phyloP scores from a whole-genome alignment of 2,113 vertebrate species.

The Ptilonorhynchus violaceus region DNA sequence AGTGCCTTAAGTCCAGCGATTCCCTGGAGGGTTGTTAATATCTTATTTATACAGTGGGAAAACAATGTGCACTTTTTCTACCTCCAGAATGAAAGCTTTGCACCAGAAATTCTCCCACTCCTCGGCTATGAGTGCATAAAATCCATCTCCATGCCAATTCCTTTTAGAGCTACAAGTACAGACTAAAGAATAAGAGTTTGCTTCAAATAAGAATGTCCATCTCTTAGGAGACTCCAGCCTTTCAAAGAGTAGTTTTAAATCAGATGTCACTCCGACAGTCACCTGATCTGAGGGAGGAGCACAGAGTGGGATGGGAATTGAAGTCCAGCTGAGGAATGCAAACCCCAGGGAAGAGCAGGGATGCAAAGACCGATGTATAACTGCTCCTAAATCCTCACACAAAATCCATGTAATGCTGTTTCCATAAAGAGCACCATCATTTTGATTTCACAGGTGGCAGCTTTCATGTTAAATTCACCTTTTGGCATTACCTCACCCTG shows the following conservation, averaged over 20 bases:
- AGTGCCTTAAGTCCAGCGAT: not conserved
- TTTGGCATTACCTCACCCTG: not conserved
- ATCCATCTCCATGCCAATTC: not conserved
- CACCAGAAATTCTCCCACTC: conserved; percentile 2
- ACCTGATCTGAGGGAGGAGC: not conserved
- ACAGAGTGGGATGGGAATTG: not conserved
- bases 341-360: not conserved
- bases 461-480: not conserved
- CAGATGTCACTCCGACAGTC: not conserved
- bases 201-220: not conserved
- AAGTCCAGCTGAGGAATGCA: not conserved
- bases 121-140: not conserved
- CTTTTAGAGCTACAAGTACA: not conserved
- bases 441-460: not conserved
- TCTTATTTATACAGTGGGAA: conserved; percentile 19
- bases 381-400: not conserved
- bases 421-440: not conserved
- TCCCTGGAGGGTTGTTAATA: conserved; percentile 16
- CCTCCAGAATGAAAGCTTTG: not conserved
- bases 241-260: not conserved
- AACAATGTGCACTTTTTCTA: not conserved
- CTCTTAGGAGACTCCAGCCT: not conserved
- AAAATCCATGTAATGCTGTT: not conserved
- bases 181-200: conserved; percentile 1
- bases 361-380: not conserved